These are phyloP conservation scores for Anomalospiza imberbis DNA, from an alignment of 2,797 vertebrate species.

Conservation along the genomic window DNA sequence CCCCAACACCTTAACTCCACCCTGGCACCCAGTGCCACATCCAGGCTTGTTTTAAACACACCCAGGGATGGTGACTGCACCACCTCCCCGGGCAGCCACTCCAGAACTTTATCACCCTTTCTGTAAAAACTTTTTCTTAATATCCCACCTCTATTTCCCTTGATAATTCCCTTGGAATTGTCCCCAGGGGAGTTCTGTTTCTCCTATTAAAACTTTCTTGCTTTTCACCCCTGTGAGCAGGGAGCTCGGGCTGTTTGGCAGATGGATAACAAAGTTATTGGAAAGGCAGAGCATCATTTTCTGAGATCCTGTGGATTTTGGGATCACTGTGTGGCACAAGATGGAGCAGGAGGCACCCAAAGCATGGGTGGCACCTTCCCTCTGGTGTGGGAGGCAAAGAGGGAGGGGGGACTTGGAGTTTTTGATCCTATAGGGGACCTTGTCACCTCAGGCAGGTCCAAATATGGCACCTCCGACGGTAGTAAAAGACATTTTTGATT, in stretches of 20 bases:
- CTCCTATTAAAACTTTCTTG: background rate
- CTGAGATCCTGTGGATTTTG: background rate
- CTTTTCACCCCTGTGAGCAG: background rate
- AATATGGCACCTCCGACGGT: accelerated
- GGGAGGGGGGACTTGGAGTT: accelerated
- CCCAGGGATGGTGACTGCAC: no score
- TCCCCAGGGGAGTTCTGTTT: background rate
- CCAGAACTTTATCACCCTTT: background rate
- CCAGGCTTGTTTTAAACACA: background rate
- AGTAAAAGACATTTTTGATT: accelerated
- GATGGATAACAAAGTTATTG: background rate
- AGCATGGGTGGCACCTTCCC: accelerated
- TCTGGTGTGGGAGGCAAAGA: background rate
- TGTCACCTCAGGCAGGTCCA: background rate
- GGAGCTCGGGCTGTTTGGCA: background rate
- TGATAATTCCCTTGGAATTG: background rate
- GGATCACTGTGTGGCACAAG: background rate
- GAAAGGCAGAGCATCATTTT: background rate
- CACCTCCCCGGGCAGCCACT: no score
- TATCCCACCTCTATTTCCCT: background rate
- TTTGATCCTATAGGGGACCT: background rate
- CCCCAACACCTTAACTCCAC: accelerated
- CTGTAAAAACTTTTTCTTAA: background rate
- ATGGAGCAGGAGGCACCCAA: background rate
- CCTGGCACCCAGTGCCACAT: background rate